A percentile compares a stretch with the other conserved stretches of the same genome.
phyloP scores from a whole-genome alignment of 2,797 vertebrate genomes.

The Bradypodion pumilum region DNA sequence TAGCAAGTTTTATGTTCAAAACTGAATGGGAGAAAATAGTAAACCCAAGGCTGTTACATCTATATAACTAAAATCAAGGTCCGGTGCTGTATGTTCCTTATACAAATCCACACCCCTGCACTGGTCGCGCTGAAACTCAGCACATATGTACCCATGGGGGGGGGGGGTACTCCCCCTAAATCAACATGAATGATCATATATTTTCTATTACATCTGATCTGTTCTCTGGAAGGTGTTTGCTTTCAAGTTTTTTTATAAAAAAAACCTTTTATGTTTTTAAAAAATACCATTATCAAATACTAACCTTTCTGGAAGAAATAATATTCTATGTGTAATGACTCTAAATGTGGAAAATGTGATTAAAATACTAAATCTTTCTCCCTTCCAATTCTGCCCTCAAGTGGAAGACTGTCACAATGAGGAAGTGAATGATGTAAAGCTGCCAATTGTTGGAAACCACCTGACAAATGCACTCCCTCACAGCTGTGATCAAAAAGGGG shows the following conservation, averaged over 20 bases:
- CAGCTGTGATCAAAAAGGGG: conserved; percentile 71
- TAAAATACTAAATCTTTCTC: background rate
- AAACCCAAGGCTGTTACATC: no score
- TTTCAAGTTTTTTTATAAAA: background rate
- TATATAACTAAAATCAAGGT: no score
- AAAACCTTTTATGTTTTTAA: background rate
- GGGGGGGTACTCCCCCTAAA: no score
- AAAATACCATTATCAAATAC: background rate
- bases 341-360: background rate
- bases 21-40: background rate
- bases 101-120: no score
- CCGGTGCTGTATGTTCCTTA: no score
- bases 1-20: background rate
- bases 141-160: no score
- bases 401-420: conserved; percentile 83
- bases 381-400: conserved; percentile 48
- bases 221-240: background rate
- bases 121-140: no score
- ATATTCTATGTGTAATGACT: background rate
- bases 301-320: background rate
- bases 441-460: conserved; percentile 79
- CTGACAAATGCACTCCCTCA: conserved; percentile 82
- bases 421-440: conserved; percentile 73
- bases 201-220: background rate
- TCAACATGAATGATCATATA: no score